Evolutionary conservation across 23 tunicate genomes (phyloP).

Genomic region (Halocynthia roretzi): DNA sequence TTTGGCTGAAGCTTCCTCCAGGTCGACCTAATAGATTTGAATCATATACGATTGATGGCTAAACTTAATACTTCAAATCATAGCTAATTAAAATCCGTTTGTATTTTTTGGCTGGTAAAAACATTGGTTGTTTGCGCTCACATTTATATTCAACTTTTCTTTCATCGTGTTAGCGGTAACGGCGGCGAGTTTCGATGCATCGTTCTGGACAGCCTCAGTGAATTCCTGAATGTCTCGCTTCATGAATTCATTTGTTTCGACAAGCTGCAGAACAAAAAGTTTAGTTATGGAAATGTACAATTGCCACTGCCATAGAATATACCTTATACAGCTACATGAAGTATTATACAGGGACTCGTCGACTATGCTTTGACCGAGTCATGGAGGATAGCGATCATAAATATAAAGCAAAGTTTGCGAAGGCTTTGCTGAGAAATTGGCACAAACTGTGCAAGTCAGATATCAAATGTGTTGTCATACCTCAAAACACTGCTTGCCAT

Average conservation of each 20-base stretch:
- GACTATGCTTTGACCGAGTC: no score
- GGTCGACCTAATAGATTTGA: conserved; percentile 33
- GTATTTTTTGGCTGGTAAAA: not conserved
- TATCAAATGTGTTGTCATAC: no score
- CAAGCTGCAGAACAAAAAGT: conserved; percentile 34
- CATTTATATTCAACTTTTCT: conserved; percentile 90
- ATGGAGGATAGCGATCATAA: no score
- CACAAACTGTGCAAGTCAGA: no score
- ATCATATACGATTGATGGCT: not conserved
- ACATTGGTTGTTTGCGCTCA: conserved; percentile 12
- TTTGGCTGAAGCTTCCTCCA: conserved; percentile 78
- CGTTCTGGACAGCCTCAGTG: conserved; percentile 74
- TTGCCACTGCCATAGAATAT: not conserved
- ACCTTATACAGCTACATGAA: not conserved
- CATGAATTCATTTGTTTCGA: conserved; percentile 85
- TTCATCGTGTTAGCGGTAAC: conserved; percentile 85
- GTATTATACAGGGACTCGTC: no score
- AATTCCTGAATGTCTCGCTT: conserved; percentile 79
- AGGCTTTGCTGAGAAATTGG: no score
- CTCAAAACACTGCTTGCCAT: no score
- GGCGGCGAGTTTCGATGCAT: conserved; percentile 81
- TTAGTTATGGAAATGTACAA: not conserved
- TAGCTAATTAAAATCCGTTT: not conserved
- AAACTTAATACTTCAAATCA: not conserved
- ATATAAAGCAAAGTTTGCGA: no score